phyloP scores from a whole-genome alignment of 1,140 invertebrate genomes.

The Aphaenogaster floridana region DNA sequence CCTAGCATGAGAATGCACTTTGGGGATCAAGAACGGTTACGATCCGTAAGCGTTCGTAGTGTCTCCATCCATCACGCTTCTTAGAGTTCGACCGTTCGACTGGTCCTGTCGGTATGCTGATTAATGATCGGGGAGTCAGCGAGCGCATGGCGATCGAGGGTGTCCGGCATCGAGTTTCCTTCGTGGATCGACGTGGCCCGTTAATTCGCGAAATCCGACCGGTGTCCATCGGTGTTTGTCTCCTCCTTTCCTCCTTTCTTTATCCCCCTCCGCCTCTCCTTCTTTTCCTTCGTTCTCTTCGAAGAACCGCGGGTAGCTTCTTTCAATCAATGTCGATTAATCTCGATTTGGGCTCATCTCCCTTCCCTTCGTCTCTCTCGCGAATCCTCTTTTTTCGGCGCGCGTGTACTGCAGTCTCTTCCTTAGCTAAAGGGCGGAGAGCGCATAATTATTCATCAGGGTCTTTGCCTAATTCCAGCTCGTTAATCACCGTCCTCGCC shows the following conservation, averaged over 20 bases:
- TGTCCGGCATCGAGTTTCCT: constrained; percentile 61
- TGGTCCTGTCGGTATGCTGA: constrained; percentile 64
- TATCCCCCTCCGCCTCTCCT: background rate
- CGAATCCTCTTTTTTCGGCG: constrained; percentile 46
- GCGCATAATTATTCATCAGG: constrained; percentile 76
- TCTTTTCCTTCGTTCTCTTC: constrained; percentile 38
- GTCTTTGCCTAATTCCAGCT: constrained; percentile 75
- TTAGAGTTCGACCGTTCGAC: constrained; percentile 59
- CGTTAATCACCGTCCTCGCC: constrained; percentile 73
- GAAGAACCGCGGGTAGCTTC: constrained; percentile 60
- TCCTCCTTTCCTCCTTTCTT: constrained; percentile 20
- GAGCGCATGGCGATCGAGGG: constrained; percentile 50
- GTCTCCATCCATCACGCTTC: constrained; percentile 74
- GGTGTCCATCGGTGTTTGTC: constrained; percentile 23
- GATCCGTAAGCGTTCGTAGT: constrained; percentile 53
- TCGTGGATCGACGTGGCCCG: constrained; percentile 50
- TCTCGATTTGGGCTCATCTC: constrained; percentile 76
- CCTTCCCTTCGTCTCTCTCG: constrained; percentile 20
- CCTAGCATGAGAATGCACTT: constrained; percentile 75
- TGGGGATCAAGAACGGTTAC: constrained; percentile 62
- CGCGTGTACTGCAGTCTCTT: constrained; percentile 58
- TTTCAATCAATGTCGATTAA: constrained; percentile 80
- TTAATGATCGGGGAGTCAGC: constrained; percentile 67
- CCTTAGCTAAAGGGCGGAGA: constrained; percentile 47
- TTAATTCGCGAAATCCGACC: constrained; percentile 70